Evolutionary conservation across 2,113 vertebrate genomes (phyloP), one percentile per base, ranked within the genome.

Genomic region (Lepus americanus): DNA sequence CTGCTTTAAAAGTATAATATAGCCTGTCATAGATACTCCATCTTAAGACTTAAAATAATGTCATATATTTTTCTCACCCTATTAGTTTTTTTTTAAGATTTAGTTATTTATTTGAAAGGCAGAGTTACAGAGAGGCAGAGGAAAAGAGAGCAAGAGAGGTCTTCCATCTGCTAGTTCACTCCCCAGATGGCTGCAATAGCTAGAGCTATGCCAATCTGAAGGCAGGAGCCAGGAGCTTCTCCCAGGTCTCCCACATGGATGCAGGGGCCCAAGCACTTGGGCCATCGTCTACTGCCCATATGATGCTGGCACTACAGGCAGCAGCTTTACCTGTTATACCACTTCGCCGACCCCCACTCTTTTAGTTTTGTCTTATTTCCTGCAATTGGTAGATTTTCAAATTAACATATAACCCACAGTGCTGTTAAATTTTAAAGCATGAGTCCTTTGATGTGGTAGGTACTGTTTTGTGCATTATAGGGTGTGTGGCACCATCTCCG

Each of bases 1-100:
- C 17, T 85, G 6, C 20, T 85, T 95, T 76, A 89, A 73, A 81
- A 87, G 12, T n/a, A n/a, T 66, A 85, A 74, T 39, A 87, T 53
- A 55, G 19, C n/a, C 19, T 53, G 49, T 64, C 23, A 36, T 44
- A 51, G 4, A 76, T 36, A 80, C 49, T 17, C 29, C 51, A 72
- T 80, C 93, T 95, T 72, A 91, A 66, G 19, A 76, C 22, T 4
- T 10, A 16, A 83, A 74, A 79, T 89, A 82, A 64, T 59, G 3
- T n/a, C 61, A 9, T n/a, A 13, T 39, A 51, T 76, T 72, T 86
- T 61, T 72, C 39, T 53, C 70, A 59, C 17, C 53, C 10, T 92
- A 79, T 81, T 9, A 88, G 27, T 84, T 77, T 90, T 51, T 74
- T 72, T 31, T 36, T 81, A 11, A 44, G 6, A 44, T 44, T 44